Percentiles rank a stretch among this genome's conserved stretches.
These are phyloP conservation scores for Apteryx owenii DNA, from an alignment of 2,113 vertebrate species.

Conservation along the genomic window DNA sequence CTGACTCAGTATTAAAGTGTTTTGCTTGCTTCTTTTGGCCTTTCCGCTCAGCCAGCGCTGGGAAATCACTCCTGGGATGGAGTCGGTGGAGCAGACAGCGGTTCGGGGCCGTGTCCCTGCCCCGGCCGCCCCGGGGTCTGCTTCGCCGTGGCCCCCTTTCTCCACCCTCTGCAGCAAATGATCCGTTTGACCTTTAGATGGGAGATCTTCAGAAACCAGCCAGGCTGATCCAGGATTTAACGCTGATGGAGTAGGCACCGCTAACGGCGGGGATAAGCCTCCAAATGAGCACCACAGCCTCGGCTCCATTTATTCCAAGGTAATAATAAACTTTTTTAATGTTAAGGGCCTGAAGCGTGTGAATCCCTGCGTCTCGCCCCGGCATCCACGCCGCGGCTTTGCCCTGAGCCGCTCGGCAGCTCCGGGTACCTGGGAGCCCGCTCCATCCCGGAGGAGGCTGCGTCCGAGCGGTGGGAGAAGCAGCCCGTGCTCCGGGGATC, in stretches of 20 bases:
- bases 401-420: not conserved
- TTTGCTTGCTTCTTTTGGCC: not conserved
- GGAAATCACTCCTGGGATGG: rapidly evolving
- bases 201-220: slow-evolving; percentile 11
- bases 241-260: slow-evolving; percentile 48
- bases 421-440: not conserved
- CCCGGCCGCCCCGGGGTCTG: rapidly evolving
- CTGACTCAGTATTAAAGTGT: not conserved
- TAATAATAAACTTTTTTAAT: slow-evolving; percentile 26
- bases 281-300: slow-evolving; percentile 6
- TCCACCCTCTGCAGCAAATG: not conserved
- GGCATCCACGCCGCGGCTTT: not conserved
- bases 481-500: not conserved
- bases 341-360: not conserved
- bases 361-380: rapidly evolving
- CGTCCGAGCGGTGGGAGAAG: not conserved
- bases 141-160: not conserved
- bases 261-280: not conserved
- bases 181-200: slow-evolving; percentile 18
- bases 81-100: not conserved
- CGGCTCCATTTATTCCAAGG: not conserved
- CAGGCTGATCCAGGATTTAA: slow-evolving; percentile 25
- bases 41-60: not conserved
- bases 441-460: no score
- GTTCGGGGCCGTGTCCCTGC: not conserved